Evolutionary conservation across 2,888 invertebrate genomes (phyloP).

Genomic region (Rhodophaea formosa): DNA sequence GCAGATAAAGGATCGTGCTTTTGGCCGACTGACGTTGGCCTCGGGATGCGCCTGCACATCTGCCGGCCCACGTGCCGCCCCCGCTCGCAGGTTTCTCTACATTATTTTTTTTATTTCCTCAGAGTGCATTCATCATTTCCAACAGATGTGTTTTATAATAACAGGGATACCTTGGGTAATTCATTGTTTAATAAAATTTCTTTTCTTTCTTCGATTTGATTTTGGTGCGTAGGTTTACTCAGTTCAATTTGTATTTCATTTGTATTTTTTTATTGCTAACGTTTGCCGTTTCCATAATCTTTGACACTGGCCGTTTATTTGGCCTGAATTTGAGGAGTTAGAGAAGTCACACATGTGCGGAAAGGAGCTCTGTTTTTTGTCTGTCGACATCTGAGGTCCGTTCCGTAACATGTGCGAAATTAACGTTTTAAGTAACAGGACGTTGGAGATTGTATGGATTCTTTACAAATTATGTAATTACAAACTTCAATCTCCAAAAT

Average conservation of each 20-base stretch:
- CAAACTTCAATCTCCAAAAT: too few relatives aligned
- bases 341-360: conserved; percentile 55
- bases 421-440: conserved; percentile 49
- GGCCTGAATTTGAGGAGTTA: conserved; percentile 51
- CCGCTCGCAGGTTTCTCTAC: conserved; percentile 65
- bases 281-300: conserved; percentile 31
- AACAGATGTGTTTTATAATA: conserved; percentile 72
- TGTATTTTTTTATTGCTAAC: conserved; percentile 34
- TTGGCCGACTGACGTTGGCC: conserved; percentile 45
- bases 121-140: conserved; percentile 68
- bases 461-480: conserved; percentile 20
- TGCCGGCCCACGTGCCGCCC: conserved; percentile 77
- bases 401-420: conserved; percentile 71
- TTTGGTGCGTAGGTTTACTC: conserved; percentile 44
- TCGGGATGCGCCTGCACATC: conserved; percentile 69
- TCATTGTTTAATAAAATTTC: conserved; percentile 68
- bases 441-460: conserved; percentile 52
- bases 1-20: conserved; percentile 57
- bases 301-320: conserved; percentile 32
- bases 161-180: conserved; percentile 60
- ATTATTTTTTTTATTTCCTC: conserved; percentile 60
- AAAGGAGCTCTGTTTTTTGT: conserved; percentile 68
- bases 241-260: conserved; percentile 45
- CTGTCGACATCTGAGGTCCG: conserved; percentile 62
- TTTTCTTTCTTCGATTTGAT: conserved; percentile 49